Evolutionary conservation across 2,888 invertebrate species (phyloP).

Genomic region (Chromoteleia sp.): DNA sequence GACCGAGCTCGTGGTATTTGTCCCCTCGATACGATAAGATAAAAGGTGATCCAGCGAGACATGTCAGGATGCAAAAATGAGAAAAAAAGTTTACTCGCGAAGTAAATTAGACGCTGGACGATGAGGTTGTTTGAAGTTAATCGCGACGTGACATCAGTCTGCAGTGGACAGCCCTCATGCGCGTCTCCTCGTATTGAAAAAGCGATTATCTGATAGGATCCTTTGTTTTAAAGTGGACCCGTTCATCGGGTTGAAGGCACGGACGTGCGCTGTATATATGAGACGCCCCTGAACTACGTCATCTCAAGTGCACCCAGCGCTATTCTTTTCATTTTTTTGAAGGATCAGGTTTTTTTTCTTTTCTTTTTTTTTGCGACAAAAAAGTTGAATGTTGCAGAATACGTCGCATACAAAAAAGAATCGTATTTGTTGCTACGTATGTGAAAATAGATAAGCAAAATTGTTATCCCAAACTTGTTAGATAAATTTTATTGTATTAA

Average conservation of each 20-base stretch:
- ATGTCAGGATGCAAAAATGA: slow-evolving; percentile 54
- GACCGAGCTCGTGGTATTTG: slow-evolving; percentile 47
- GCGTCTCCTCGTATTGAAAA: slow-evolving; percentile 80
- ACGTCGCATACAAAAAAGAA: background rate
- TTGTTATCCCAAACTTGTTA: too few species aligned
- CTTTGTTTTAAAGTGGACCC: slow-evolving; percentile 84
- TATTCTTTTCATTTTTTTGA: slow-evolving; percentile 43
- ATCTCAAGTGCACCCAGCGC: slow-evolving; percentile 55
- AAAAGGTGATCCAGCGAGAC: slow-evolving; percentile 60
- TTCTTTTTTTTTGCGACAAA: slow-evolving; percentile 4
- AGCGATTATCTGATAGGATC: slow-evolving; percentile 81
- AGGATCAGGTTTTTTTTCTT: background rate
- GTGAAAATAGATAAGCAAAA: too few species aligned
- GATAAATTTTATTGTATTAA: too few species aligned
- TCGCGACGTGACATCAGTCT: slow-evolving; percentile 83
- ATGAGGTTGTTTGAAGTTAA: slow-evolving; percentile 82
- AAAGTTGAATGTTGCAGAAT: background rate
- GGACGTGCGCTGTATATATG: slow-evolving; percentile 69
- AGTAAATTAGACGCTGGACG: slow-evolving; percentile 75
- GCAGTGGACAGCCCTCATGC: slow-evolving; percentile 84
- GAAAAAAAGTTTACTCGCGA: slow-evolving; percentile 57
- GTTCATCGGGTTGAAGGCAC: slow-evolving; percentile 79
- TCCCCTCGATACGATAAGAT: slow-evolving; percentile 68
- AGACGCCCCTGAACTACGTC: slow-evolving; percentile 62
- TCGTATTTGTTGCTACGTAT: too few species aligned